A percentile compares a stretch with the other conserved stretches of the same genome.
These are phyloP conservation scores for Papilio gigon DNA, from an alignment of 2,888 invertebrate species.

Conservation along the genomic window DNA sequence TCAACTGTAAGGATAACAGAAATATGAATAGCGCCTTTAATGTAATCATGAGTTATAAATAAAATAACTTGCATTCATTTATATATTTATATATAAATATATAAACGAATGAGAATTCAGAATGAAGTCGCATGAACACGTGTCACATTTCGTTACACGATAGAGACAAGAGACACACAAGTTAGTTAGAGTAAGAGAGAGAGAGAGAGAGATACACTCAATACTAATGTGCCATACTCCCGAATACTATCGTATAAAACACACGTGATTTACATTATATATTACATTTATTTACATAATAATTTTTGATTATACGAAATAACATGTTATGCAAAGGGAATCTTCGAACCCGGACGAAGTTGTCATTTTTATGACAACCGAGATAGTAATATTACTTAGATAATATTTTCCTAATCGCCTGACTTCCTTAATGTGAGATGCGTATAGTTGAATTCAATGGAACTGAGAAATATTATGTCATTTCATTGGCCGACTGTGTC, in stretches of 20 bases:
- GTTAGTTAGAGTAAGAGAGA: background rate
- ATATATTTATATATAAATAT: no score
- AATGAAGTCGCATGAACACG: background rate
- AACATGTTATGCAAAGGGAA: conserved; percentile 6
- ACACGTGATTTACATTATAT: background rate
- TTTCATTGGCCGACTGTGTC: no score
- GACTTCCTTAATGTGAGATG: no score
- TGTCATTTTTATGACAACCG: background rate
- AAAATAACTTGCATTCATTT: no score
- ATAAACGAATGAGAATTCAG: no score
- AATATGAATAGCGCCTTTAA: no score
- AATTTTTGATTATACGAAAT: conserved; percentile 5
- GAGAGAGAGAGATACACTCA: background rate
- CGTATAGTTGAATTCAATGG: no score
- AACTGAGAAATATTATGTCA: no score
- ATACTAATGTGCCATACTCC: background rate
- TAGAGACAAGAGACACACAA: background rate
- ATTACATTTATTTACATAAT: conserved; percentile 1
- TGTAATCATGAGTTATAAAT: no score
- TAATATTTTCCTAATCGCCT: background rate
- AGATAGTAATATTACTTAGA: background rate
- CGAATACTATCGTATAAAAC: background rate
- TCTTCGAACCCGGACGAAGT: background rate
- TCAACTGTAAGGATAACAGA: no score
- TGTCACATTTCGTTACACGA: background rate